Percentiles rank a stretch among this genome's conserved stretches.
Evolutionary conservation across 2,888 invertebrate species (phyloP).

Genomic region (Yponomeuta cagnagella): DNA sequence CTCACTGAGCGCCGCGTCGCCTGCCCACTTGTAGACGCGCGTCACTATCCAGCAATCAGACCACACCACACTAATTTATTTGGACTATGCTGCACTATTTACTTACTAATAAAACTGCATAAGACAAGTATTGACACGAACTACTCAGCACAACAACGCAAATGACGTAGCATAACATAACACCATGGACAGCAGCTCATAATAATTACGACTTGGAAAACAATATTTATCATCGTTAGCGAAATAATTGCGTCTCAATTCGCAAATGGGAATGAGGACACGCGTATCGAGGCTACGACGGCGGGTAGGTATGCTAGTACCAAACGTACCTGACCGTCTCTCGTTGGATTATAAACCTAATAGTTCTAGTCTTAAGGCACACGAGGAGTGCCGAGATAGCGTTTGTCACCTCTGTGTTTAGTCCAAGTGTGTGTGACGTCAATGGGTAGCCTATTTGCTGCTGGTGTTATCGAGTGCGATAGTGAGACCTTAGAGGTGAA

Average conservation of each 20-base stretch:
- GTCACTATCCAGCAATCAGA: neutral
- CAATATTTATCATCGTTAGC: neutral
- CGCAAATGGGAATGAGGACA: conserved; percentile 52
- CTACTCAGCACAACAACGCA: no score
- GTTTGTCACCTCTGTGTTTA: conserved; percentile 21
- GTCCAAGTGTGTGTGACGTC: conserved; percentile 51
- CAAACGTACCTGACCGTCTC: neutral
- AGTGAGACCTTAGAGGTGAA: conserved; percentile 51
- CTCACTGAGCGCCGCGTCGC: neutral
- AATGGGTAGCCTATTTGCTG: conserved; percentile 59
- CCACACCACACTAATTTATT: no score
- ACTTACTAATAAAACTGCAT: no score
- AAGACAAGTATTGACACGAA: no score
- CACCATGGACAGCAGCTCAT: neutral
- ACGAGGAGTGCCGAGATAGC: neutral
- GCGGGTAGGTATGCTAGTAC: conserved; percentile 24
- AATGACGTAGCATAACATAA: neutral
- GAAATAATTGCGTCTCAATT: conserved; percentile 48
- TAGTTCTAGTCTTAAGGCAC: neutral
- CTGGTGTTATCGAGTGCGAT: conserved; percentile 43
- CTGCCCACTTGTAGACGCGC: neutral
- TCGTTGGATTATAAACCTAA: conserved; percentile 13
- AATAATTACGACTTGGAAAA: neutral
- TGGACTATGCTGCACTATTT: no score
- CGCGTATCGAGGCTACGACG: conserved; percentile 39